Evolutionary conservation across 2,888 invertebrate genomes (phyloP).

Genomic region (Acanthosepion esculentum): DNA sequence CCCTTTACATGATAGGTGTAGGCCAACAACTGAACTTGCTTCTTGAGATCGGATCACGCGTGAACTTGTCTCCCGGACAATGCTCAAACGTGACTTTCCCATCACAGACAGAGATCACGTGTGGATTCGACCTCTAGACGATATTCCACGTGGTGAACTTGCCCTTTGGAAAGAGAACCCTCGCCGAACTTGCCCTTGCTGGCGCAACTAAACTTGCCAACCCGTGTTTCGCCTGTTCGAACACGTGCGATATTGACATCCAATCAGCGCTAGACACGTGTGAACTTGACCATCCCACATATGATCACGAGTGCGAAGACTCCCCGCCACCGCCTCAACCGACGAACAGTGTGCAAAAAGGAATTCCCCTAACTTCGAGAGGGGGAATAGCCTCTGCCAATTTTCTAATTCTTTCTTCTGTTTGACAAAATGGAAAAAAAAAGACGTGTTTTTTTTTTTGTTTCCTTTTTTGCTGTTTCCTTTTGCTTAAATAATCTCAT

Average conservation of each 20-base stretch:
- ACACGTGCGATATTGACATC: background rate
- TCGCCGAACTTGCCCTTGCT: background rate
- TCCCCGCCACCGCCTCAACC: too few relatives aligned
- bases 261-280: background rate
- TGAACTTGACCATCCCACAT: background rate
- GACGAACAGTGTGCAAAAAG: background rate
- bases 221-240: background rate
- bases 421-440: background rate
- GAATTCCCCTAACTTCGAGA: too few relatives aligned
- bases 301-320: background rate
- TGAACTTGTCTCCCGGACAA: background rate
- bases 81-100: background rate
- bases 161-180: background rate
- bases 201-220: background rate
- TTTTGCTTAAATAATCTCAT: background rate
- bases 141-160: background rate
- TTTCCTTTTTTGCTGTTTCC: too few relatives aligned
- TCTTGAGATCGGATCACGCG: too few relatives aligned
- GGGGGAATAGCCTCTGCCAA: background rate
- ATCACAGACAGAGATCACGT: background rate
- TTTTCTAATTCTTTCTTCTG: background rate
- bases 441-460: too few relatives aligned
- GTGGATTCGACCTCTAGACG: background rate
- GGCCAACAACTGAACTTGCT: too few relatives aligned
- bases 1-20: too few relatives aligned